Percentiles rank a stretch among this genome's conserved stretches.
Conservation (phyloP, 1,140 invertebrate genomes). For the Hesperophylax magnus region DNA sequence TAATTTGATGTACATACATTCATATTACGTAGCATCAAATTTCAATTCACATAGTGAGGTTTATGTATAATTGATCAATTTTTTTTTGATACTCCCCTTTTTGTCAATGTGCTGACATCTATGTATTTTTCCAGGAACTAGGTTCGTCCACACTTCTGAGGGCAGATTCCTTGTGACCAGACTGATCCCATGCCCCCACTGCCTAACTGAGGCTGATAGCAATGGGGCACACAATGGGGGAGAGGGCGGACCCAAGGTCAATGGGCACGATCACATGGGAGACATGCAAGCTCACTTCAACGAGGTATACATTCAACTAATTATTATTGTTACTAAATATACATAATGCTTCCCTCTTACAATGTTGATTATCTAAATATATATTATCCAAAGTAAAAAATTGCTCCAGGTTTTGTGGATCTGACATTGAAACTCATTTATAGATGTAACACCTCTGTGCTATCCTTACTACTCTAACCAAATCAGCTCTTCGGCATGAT, state of each 20-base stretch:
- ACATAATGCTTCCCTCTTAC: too few relatives aligned
- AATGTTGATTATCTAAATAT: too few relatives aligned
- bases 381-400: too few relatives aligned
- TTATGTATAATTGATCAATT: not conserved
- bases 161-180: slow-evolving; percentile 95
- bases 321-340: too few relatives aligned
- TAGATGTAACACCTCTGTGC: too few relatives aligned
- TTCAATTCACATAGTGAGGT: not conserved
- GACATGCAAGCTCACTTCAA: slow-evolving; percentile 50
- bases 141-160: slow-evolving; percentile 98
- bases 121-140: slow-evolving; percentile 77
- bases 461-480: too few relatives aligned
- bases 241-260: slow-evolving; percentile 37
- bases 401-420: too few relatives aligned
- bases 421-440: too few relatives aligned
- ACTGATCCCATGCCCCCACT: slow-evolving; percentile 93
- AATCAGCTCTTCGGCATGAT: too few relatives aligned
- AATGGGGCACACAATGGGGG: slow-evolving; percentile 23
- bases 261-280: slow-evolving; percentile 34
- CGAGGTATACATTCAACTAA: slow-evolving; percentile 39
- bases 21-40: not conserved
- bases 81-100: not conserved
- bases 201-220: slow-evolving; percentile 71
- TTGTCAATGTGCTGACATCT: not conserved
- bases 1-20: not conserved